Conservation (phyloP, 2,888 invertebrate species). For the Habroteleia sp. region DNA sequence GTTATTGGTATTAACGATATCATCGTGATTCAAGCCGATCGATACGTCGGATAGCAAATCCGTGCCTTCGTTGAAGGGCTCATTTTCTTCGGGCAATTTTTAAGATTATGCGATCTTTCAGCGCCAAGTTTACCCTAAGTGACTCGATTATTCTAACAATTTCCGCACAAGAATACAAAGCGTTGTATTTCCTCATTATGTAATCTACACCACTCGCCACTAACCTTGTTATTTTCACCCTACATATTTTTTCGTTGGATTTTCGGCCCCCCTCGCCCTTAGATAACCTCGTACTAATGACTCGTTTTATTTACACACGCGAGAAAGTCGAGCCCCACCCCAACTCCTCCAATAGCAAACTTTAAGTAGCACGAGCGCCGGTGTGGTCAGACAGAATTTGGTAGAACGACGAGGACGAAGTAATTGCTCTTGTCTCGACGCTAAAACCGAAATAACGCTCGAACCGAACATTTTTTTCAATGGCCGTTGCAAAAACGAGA, state of each 20-base stretch:
- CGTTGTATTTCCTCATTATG: conserved; percentile 46
- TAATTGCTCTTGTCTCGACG: background rate
- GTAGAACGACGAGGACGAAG: too few species aligned
- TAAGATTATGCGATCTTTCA: conserved; percentile 45
- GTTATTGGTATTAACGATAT: too few species aligned
- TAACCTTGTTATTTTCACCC: conserved; percentile 49
- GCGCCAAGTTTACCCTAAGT: conserved; percentile 44
- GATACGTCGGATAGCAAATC: conserved; percentile 31
- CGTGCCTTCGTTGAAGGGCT: conserved; percentile 25
- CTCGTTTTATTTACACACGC: conserved; percentile 16
- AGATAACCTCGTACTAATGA: conserved; percentile 16
- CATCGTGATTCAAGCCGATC: background rate
- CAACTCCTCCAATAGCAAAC: too few species aligned
- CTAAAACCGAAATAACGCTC: conserved; percentile 10
- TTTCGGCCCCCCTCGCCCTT: background rate
- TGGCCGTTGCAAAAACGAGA: too few species aligned
- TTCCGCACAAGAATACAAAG: conserved; percentile 46
- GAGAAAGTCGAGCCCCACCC: conserved; percentile 17
- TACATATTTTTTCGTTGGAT: conserved; percentile 37
- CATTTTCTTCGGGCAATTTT: conserved; percentile 29
- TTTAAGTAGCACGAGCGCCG: conserved; percentile 7
- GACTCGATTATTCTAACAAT: conserved; percentile 56
- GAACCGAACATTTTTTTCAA: conserved; percentile 3
- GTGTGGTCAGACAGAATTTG: conserved; percentile 2
- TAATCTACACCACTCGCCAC: conserved; percentile 45